Evolutionary conservation across 92 coral and sea anemone genomes (phyloP), one percentile per base, ranked within the genome.

Genomic region (Isaurus tuberculatus): DNA sequence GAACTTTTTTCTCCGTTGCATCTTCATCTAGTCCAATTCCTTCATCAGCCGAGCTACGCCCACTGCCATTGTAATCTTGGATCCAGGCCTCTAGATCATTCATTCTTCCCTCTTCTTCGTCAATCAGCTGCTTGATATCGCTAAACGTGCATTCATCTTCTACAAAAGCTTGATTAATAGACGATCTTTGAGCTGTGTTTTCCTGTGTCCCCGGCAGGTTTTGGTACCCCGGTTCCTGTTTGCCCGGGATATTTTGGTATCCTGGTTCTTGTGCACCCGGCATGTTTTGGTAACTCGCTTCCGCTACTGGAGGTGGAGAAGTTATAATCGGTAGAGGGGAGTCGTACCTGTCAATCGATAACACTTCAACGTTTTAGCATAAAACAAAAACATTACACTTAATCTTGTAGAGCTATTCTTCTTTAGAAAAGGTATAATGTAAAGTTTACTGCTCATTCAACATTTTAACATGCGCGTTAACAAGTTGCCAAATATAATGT

Each of bases 1-100:
- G 34, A 37, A 23, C 17, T 22, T 34, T 77, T 13, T 63, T 77
- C 28, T 77, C 70, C 20, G 9, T 13, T 5, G 43, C 53, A 2
- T 75, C 81, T 4, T 77, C 69, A 16, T 77, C 82, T 17, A 77
- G 51, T 8, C 82, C 82, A 13, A 77, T 58, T 26, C 82, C 82
- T 34, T 77, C 82, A 63, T 77, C 82, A 11, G 82, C 49, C 2
- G 82, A 77, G 33, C 51, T 77, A 8, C 48, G 27, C 19, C 69
- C 16, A 30, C 70, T 58, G 33, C 20, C 28, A 6, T 40, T 34
- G 20, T 9, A n/a, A 32, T 64, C 82, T 7, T 42, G 33, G 1
- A 77, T 26, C 82, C 82, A 77, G n/a, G 26, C 53, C 6, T 60
- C 70, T 5, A 63, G 33, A 3, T 36, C 82, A 32, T 27, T 25